phyloP scores from a whole-genome alignment of 2,888 invertebrate species.

The Corbicula japonica region DNA sequence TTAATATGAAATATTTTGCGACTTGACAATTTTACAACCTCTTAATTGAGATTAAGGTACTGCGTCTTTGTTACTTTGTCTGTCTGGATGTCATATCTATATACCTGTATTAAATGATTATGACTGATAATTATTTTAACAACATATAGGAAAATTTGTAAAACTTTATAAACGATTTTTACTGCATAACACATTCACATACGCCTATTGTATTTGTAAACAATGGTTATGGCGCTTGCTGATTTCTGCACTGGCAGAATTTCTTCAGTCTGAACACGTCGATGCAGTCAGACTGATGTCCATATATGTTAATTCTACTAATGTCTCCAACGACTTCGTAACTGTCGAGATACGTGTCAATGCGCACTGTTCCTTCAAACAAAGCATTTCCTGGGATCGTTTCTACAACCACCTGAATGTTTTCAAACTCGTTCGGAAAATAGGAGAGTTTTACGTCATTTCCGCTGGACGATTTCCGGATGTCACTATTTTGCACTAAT shows the following conservation, averaged over 20 bases:
- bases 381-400: conserved; percentile 91
- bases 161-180: too few relatives aligned
- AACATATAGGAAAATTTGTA: too few relatives aligned
- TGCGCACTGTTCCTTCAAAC: conserved; percentile 93
- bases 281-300: conserved; percentile 86
- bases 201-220: too few relatives aligned
- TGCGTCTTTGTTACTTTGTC: too few relatives aligned
- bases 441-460: not conserved
- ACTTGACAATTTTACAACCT: too few relatives aligned
- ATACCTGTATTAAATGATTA: too few relatives aligned
- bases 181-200: too few relatives aligned
- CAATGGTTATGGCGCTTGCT: too few relatives aligned
- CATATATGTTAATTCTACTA: conserved; percentile 86
- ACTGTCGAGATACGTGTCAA: conserved; percentile 84
- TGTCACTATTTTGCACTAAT: conserved; percentile 69
- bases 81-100: too few relatives aligned
- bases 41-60: too few relatives aligned
- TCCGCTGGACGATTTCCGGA: conserved; percentile 56
- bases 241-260: conserved; percentile 85
- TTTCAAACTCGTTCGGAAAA: conserved; percentile 49
- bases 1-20: too few relatives aligned
- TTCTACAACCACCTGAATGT: conserved; percentile 89
- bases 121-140: too few relatives aligned
- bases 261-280: conserved; percentile 79
- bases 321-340: conserved; percentile 90